Evolutionary conservation across 1,140 invertebrate genomes (phyloP), one percentile per base, ranked within the genome.

Genomic region (Grapholita molesta): DNA sequence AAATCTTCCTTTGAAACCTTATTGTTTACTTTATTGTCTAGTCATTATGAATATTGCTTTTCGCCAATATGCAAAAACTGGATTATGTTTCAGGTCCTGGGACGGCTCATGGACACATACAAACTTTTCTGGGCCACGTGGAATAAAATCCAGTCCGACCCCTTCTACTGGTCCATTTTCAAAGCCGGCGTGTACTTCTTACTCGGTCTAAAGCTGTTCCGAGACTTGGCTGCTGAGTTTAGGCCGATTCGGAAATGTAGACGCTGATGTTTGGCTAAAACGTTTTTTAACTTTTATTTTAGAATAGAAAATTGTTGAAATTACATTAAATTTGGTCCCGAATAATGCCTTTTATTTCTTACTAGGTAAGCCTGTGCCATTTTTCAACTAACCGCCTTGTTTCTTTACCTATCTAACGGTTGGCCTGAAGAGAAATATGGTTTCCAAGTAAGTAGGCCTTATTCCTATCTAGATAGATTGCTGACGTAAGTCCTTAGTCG

Each of bases 121-220:
- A 21, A 30, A 61, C 8, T 28, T 12, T 30, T 28, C 6, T 30
- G 24, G 12, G 4, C 15, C 24, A 61, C 55, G 5, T 77, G 69
- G 66, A 61, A n/a, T 5, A 75, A 66, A 64, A 32, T 77, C 12
- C 55, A 55, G 1, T 33, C 64, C 9, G 75, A 85, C 9, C 75
- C 75, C 30, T 84, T 73, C 52, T 76, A 38, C 23, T 81, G 76
- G 77, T 75, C 82, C 8, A 57, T 88, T 9, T 68, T 83, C 15
- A 86, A 83, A 53, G 84, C 82, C 30, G 64, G 85, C n/a, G 61
- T 72, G 12, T 80, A 80, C 66, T 88, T 89, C 48, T 61, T 70
- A 3, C 11, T 87, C 6, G 84, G 85, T 0, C 30, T 89, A n/a
- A 89, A 87, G 70, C 57, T 87, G n/a, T 86, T 86, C 55, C 21